Base-by-base conservation (phyloP, 2,113 vertebrate genomes). In the Antechinus stuartii region DNA sequence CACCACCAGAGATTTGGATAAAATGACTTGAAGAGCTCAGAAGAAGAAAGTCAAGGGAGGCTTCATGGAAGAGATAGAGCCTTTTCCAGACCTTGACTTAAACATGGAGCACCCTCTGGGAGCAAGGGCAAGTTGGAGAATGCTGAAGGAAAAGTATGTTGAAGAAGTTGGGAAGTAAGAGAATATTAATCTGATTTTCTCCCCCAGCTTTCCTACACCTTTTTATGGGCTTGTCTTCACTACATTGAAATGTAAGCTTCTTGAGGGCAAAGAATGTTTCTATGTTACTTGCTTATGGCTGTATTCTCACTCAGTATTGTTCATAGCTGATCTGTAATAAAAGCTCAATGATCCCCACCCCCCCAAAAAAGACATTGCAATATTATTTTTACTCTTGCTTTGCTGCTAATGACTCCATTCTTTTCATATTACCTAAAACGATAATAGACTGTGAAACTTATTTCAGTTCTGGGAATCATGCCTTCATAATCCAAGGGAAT, bases 401-500 rank as follows among this genome's bases (percentile, higher is more conserved):
- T 91, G 99, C 99, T 53, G 99, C 99, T 61, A 99, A 99, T 30
- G 99, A 99, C 98, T 99, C 99, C 0, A 99, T 99, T 42, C 99
- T 99, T 94, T 99, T 99, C 98, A 99, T 99, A 25, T 98, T 99
- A 93, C 99, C 99, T 91, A 99, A 99, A 98, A 99, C 99, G 99
- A 97, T 99, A 68, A 92, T 93, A 99, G 99, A 99, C 57, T 99
- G 99, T 97, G 99, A 99, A 98, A 99, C 99, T 96, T 99, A 99
- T 97, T 99, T 99, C 0, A 99, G 99, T 56, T 98, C 99, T 9
- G 99, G 99, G 90, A 99, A 99, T 98, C 99, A 99, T 7, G 99
- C 99, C 84, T 99, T 99, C n/a, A 99, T 99, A 99, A 99, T 99
- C 95, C 99, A 99, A 95, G 99, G 99, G 8, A 99, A 99, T 10